Evolutionary conservation across 2,888 invertebrate species (phyloP).

Genomic region (Physocephala rufipes): DNA sequence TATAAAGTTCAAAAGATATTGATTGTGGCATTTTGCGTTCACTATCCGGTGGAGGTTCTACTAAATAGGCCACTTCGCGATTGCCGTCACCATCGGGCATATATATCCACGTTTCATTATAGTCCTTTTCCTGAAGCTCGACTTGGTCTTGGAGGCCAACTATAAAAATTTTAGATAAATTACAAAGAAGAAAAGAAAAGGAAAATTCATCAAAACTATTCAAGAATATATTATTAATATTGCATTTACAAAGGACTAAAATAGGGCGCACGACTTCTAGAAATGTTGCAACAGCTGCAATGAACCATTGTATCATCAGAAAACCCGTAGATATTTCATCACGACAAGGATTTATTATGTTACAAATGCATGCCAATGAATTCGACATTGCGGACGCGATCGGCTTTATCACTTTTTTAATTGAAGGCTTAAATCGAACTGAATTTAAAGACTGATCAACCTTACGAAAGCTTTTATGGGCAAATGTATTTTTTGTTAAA

Average conservation of each 20-base stretch:
- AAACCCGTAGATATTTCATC: conserved; percentile 58
- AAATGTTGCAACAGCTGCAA: conserved; percentile 56
- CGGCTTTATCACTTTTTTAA: not conserved
- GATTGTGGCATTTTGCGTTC: conserved; percentile 54
- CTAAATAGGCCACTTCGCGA: conserved; percentile 61
- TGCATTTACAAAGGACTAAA: conserved; percentile 51
- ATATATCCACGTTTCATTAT: conserved; percentile 65
- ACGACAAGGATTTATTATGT: conserved; percentile 60
- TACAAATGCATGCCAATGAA: conserved; percentile 58
- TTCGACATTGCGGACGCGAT: conserved; percentile 44
- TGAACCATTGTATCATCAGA: conserved; percentile 57
- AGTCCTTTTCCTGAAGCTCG: conserved; percentile 60
- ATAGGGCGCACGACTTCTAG: conserved; percentile 57
- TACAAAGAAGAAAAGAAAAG: not conserved
- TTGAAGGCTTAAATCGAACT: conserved; percentile 25
- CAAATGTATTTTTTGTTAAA: not conserved
- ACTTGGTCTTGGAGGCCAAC: conserved; percentile 60
- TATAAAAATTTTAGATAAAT: conserved; percentile 31
- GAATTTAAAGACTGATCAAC: not conserved
- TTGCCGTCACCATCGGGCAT: conserved; percentile 65
- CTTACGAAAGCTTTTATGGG: conserved; percentile 13
- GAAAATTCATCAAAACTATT: not conserved
- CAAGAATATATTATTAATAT: conserved; percentile 2
- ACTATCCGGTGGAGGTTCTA: conserved; percentile 58
- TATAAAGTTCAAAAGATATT: conserved; percentile 59